Evolutionary conservation across 1,140 invertebrate species (phyloP), one percentile per base, ranked within the genome.

Genomic region (Bactericera cockerelli): DNA sequence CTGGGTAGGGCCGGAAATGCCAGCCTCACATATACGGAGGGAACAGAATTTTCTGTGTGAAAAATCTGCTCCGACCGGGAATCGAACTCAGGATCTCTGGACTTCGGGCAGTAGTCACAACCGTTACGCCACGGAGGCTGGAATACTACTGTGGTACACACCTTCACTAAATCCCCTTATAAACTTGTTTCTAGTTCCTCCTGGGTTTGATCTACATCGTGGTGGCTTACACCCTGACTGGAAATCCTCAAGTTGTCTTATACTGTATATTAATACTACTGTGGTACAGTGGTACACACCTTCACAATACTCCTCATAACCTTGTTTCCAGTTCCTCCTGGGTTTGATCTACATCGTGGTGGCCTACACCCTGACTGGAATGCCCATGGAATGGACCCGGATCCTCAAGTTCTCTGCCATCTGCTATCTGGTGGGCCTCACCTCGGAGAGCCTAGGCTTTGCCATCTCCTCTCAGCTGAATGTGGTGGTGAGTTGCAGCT

Each of bases 381-480:
- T 73, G 63, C 74, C 74, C 1, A 56, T 70, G 55, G 72, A 75
- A 60, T 58, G 60, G 36, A 42, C 65, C 2, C 60, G 74, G 61
- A 67, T 70, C 26, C 1, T 67, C 0, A 82, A 82, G 76, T 85
- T 89, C 63, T 80, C 79, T 25, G 65, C 74, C 1, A 78, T 83
- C 16, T 82, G 84, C 58, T 72, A 86, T 26, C 59, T 87, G 26
- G 81, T 83, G 2, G 77, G 78, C 1, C 70, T 89, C 1, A 84
- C 85, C 31, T 84, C 85, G 0, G 86, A 89, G 67, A 84, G 82
- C 61, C 77, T 87, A 70, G 87, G 79, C 1, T 70, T 86, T 1
- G 73, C 83, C 1, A 80, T 89, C 62, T 82, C 80, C 1, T 82
- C 83, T 13, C 76, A 77, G 16, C 71, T 88, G 0, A 86, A 76